Evolutionary conservation across 2,797 vertebrate species (phyloP).

Genomic region (Pipistrellus nathusii): DNA sequence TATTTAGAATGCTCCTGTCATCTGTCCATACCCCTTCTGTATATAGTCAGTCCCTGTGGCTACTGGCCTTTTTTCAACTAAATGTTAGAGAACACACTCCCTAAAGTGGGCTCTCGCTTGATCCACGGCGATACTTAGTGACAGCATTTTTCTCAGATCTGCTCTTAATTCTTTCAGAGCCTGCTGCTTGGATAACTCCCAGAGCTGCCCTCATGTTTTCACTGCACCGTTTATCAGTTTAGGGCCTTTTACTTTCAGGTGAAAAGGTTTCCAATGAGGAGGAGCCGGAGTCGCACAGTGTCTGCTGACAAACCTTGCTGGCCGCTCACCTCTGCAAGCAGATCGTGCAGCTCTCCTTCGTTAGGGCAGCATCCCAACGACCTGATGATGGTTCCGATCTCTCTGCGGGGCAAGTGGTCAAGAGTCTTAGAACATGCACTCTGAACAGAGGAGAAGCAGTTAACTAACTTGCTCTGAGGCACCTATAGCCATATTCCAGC

Average conservation of each 20-base stretch:
- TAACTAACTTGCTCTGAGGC: not conserved
- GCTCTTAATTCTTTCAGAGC: not conserved
- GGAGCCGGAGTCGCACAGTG: not conserved
- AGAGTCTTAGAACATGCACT: conserved; percentile 30
- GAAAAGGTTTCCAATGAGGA: not conserved
- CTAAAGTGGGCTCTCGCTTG: not conserved
- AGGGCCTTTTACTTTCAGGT: not conserved
- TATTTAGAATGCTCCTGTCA: not conserved
- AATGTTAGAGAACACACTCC: not conserved
- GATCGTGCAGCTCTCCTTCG: conserved; percentile 92
- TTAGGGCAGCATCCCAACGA: conserved; percentile 94
- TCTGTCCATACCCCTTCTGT: not conserved
- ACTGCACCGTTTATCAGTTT: not conserved
- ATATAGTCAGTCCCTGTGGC: not conserved
- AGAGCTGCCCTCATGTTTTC: not conserved
- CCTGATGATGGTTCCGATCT: conserved; percentile 94
- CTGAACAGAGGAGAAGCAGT: not conserved
- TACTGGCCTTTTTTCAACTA: not conserved
- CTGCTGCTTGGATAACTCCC: not conserved
- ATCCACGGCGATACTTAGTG: not conserved
- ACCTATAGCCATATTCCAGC: not conserved
- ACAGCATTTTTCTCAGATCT: not conserved
- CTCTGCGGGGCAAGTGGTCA: conserved; percentile 86
- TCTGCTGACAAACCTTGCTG: not conserved
- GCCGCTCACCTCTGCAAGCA: conserved; percentile 91